Conservation (phyloP, 2,888 invertebrate species). For the Colletes collaris region DNA sequence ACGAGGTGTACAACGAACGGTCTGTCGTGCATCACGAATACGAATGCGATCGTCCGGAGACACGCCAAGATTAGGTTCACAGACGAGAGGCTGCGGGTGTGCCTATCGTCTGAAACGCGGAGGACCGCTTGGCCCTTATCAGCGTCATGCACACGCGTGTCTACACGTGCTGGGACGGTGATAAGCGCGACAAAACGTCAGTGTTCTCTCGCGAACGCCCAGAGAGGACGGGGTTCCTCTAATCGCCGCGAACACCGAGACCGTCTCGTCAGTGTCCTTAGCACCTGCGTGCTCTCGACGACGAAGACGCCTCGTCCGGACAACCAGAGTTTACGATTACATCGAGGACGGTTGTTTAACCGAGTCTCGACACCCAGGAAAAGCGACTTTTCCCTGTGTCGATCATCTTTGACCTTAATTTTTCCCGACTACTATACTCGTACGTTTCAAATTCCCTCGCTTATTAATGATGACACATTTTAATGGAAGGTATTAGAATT, state of each 20-base stretch:
- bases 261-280: slow-evolving; percentile 43
- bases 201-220: slow-evolving; percentile 43
- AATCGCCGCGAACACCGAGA: slow-evolving; percentile 51
- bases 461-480: too few relatives aligned
- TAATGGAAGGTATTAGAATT: too few relatives aligned
- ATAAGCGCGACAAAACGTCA: slow-evolving; percentile 65
- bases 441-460: too few relatives aligned
- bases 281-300: slow-evolving; percentile 52
- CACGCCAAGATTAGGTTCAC: slow-evolving; percentile 47
- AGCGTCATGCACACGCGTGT: slow-evolving; percentile 63
- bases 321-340: slow-evolving; percentile 14
- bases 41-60: slow-evolving; percentile 27
- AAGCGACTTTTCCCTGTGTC: too few relatives aligned
- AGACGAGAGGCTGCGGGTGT: slow-evolving; percentile 19
- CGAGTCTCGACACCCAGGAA: too few relatives aligned
- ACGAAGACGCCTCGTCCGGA: slow-evolving; percentile 1
- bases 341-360: background rate
- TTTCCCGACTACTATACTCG: too few relatives aligned
- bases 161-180: slow-evolving; percentile 48
- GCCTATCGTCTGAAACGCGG: slow-evolving; percentile 33
- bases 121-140: slow-evolving; percentile 48
- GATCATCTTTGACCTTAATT: too few relatives aligned
- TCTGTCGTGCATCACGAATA: slow-evolving; percentile 4
- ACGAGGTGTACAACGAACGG: background rate
- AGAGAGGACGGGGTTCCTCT: slow-evolving; percentile 47